Evolutionary conservation across 2,113 vertebrate species (phyloP), one percentile per base, ranked within the genome.

Genomic region (Clarias batrachus): DNA sequence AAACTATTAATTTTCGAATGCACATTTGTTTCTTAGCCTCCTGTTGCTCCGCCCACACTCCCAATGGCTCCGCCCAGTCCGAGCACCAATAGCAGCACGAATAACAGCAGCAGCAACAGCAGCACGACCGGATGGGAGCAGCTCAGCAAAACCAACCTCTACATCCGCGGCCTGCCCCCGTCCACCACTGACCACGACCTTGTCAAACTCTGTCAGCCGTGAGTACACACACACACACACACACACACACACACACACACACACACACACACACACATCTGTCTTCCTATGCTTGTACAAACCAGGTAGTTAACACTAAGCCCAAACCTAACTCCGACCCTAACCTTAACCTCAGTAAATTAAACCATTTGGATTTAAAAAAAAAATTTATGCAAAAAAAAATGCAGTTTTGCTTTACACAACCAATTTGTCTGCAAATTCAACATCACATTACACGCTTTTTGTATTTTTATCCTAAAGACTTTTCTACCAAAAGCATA

Each of bases 21-120:
- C 16, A 41, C 4, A 21, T 4, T 48, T 27, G 13, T 52, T 63
- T 80, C n/a, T 96, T 95, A 97, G 97, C 96, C 96, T 93, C 93
- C 95, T 93, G 96, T 97, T 93, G 97, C 95, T 90, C 96, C 97
- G 89, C 95, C 95, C 92, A 94, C 93, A 68, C 98, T 97, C 91
- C 98, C 97, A 89, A 99, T 99, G 98, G 98, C 98, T 94, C 98
- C 98, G 89, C 97, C 97, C 94, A 99, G 98, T 93, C 98, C 98
- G 90, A 97, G 97, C 91, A 97, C 96, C 92, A 96, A 95, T 94
- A 96, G 95, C 95, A 97, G 95, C 93, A 97, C 95, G 90, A 96
- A 96, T 94, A 96, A 96, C 94, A 97, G 95, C 92, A 98, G 97
- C 92, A 98, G 97, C 94, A 97, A 96, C 95, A 99, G 96, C 96